Evolutionary conservation across 2,888 invertebrate species (phyloP).

Genomic region (Ophion obscuratus): DNA sequence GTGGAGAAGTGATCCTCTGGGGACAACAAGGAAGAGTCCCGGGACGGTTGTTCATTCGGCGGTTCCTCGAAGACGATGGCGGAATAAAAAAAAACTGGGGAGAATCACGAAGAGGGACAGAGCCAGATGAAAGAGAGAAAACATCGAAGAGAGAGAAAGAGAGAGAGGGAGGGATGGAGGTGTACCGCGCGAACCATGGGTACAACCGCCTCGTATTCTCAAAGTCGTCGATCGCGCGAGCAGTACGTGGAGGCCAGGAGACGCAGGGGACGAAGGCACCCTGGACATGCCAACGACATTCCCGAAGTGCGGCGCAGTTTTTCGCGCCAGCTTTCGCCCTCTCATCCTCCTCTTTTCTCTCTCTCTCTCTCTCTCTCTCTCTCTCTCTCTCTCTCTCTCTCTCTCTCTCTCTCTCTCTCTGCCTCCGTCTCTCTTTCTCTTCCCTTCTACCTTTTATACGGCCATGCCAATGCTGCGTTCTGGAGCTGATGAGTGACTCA

Average conservation of each 20-base stretch:
- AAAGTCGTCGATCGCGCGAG: slow-evolving; percentile 69
- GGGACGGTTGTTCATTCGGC: slow-evolving; percentile 70
- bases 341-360: slow-evolving; percentile 8
- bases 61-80: slow-evolving; percentile 67
- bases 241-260: slow-evolving; percentile 67
- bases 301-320: slow-evolving; percentile 81
- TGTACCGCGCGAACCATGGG: slow-evolving; percentile 54
- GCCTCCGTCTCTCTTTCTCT: neutral
- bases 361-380: neutral
- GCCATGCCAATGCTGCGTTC: slow-evolving; percentile 59
- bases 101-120: slow-evolving; percentile 67
- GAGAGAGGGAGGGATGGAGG: slow-evolving; percentile 31
- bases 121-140: slow-evolving; percentile 66
- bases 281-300: slow-evolving; percentile 82
- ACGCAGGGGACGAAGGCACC: slow-evolving; percentile 76
- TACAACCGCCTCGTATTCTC: slow-evolving; percentile 74
- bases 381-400: neutral
- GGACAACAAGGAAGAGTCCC: slow-evolving; percentile 72
- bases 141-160: slow-evolving; percentile 47
- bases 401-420: slow-evolving; percentile 6
- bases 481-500: slow-evolving; percentile 77
- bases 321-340: slow-evolving; percentile 73
- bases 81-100: slow-evolving; percentile 65
- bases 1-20: slow-evolving; percentile 61
- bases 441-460: slow-evolving; percentile 31